Percentiles rank a stretch among this genome's conserved stretches.
These are phyloP conservation scores for Hetaerina titia DNA, from an alignment of 2,888 invertebrate genomes.

Conservation along the genomic window DNA sequence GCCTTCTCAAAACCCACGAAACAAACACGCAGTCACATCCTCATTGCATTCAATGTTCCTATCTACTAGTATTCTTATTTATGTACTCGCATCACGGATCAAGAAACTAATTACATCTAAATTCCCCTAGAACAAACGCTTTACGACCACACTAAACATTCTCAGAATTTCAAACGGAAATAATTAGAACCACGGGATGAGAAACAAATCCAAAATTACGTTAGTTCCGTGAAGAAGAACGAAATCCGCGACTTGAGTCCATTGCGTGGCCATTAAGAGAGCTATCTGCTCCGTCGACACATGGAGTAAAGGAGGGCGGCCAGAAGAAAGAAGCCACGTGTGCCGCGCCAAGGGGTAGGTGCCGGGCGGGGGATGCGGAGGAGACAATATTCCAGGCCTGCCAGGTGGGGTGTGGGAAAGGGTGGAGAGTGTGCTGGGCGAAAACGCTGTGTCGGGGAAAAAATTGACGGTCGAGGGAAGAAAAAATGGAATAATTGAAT, in stretches of 20 bases:
- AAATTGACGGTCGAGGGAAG: not conserved
- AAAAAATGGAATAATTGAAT: constrained; percentile 1
- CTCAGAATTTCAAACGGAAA: too few species aligned
- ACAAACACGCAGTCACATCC: too few species aligned
- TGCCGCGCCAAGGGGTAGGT: not conserved
- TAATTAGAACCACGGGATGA: too few species aligned
- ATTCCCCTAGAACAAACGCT: too few species aligned
- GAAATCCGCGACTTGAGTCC: not conserved
- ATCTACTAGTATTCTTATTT: too few species aligned
- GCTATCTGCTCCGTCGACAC: not conserved
- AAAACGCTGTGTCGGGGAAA: not conserved
- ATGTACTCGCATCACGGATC: too few species aligned
- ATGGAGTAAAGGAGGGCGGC: not conserved
- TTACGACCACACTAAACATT: too few species aligned
- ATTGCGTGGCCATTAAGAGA: not conserved
- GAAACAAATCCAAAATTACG: too few species aligned
- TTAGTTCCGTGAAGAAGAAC: not conserved
- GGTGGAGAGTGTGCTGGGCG: not conserved
- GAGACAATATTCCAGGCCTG: not conserved
- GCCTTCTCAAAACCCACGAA: too few species aligned
- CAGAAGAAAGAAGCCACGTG: not conserved
- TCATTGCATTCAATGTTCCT: too few species aligned
- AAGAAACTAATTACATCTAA: too few species aligned
- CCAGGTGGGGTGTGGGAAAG: not conserved
- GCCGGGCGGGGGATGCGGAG: not conserved